Base-by-base conservation (phyloP, 2,888 invertebrate species). In the Lottia scabra region DNA sequence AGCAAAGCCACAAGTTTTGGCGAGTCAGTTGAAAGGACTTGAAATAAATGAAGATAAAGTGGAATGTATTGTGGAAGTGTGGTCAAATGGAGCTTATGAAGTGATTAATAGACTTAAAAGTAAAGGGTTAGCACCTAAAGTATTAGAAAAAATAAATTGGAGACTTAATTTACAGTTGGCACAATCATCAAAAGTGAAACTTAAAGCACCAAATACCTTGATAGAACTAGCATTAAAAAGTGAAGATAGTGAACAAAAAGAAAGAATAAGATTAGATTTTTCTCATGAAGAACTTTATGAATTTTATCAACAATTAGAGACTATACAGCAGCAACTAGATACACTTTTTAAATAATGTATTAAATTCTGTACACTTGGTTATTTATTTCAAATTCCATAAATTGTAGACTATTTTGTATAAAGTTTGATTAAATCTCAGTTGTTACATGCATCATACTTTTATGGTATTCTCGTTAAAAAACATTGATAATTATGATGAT, bases 71-170 rank as follows among this genome's bases (percentile, higher is more conserved):
- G 86, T 87, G 27, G 87, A 89, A 66, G 84, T 86, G 2, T 89
- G 89, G 89, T 82, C 84, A 6, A 79, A 73, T 19, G 77, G 80
- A 74, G 89, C 86, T 8, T 84, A 83, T 70, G 86, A 83, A 67
- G 83, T 88, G 2, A 79, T 88, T 26, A 86, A 86, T 46, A 87
- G 87, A 72, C 78, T 89, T 15, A 79, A 88, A 65, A 85, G 88
- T 70, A 80, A 83, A 69, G 85, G 87, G 16, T 76, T 89, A 10
- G 83, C 84, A 46, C 85, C 87, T 10, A 84, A 86, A 75, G 88
- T 87, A 88, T 77, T 89, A 56, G 86, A 87, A 56, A 83, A 83
- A 66, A 84, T 89, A 4, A 87, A 88, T 71, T 89, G 89, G 89
- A 74, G 87, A 68, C 75, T 89, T n/a, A 85, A 87, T 63, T 79